A percentile compares a stretch with the other conserved stretches of the same genome.
phyloP scores from a whole-genome alignment of 2,888 invertebrate species.

The Tiphia femorata region DNA sequence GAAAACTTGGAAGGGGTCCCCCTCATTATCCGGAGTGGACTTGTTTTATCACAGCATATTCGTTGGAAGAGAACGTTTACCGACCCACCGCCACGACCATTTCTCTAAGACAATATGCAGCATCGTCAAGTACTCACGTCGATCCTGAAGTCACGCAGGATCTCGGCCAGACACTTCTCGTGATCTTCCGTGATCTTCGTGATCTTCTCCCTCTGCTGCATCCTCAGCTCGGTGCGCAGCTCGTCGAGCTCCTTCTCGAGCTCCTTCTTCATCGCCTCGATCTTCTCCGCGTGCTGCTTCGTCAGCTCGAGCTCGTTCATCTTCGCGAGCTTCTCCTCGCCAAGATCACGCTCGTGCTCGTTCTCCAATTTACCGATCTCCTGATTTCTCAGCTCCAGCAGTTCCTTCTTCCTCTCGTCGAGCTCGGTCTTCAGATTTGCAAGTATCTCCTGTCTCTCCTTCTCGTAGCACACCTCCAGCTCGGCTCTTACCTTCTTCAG shows the following conservation, averaged over 20 bases:
- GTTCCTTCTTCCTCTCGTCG: slow-evolving; percentile 68
- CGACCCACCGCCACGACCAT: no score
- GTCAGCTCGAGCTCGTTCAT: slow-evolving; percentile 56
- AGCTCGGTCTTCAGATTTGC: slow-evolving; percentile 70
- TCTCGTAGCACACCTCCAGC: slow-evolving; percentile 64
- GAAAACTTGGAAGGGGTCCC: no score
- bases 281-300: slow-evolving; percentile 71
- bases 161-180: slow-evolving; percentile 62
- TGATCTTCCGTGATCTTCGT: slow-evolving; percentile 66
- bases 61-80: no score
- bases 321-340: slow-evolving; percentile 58
- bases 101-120: slow-evolving; percentile 17
- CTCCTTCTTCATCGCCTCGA: slow-evolving; percentile 74
- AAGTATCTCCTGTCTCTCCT: slow-evolving; percentile 66
- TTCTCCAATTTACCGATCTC: slow-evolving; percentile 72
- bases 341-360: slow-evolving; percentile 69
- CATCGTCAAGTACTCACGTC: slow-evolving; percentile 70
- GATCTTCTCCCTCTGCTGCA: slow-evolving; percentile 60
- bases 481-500: slow-evolving; percentile 58
- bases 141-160: slow-evolving; percentile 72
- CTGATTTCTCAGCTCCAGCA: slow-evolving; percentile 69
- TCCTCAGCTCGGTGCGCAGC: slow-evolving; percentile 53
- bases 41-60: no score
- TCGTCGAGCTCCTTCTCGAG: slow-evolving; percentile 64
- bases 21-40: no score